Base-by-base conservation (phyloP, 2,797 vertebrate species). In the Acipenser oxyrinchus region DNA sequence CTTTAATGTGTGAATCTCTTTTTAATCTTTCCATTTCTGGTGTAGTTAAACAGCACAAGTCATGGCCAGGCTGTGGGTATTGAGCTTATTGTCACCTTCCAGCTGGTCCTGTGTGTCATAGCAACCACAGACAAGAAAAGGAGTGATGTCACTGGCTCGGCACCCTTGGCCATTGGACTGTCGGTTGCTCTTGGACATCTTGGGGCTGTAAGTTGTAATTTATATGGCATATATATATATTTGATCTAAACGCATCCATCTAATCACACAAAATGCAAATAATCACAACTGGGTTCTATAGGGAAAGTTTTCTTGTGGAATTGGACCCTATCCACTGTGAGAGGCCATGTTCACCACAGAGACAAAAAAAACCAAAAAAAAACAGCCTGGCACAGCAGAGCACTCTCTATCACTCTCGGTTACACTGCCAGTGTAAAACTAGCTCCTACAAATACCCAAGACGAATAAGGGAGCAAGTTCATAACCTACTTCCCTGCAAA, bases 31-130 rank as follows among this genome's bases (percentile, higher is more conserved):
- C 52, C 10, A 23, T 66, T 50, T 66, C 68, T 74, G 61, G 71
- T 7, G 9, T 82, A 91, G 89, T 79, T 90, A 53, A 65, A 4
- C 0, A 82, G 81, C 0, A 81, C 97, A 76, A 92, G 88, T 4
- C 75, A 92, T 0, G 91, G 91, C 57, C 95, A 98, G 86, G 96
- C 93, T 10, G 84, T 99, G 58, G 95, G 94, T 10, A 91, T 99
- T 0, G 96, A 98, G 80, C 92, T 98, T 53, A 82, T 99, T 10
- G 94, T 90, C 11, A 99, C 96, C 3, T 93, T 99, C 86, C 96
- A 98, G 87, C 83, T 99, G 69, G 96, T 98, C 72, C 85, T 99
- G 60, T 98, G 96, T 52, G 96, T 99, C 69, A 89, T 99, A 49
- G 96, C 96, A 68, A 93, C 93, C 69, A 99, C 96, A 10, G 96